phyloP scores from a whole-genome alignment of 2,888 invertebrate genomes.

The Diaphora mendica region DNA sequence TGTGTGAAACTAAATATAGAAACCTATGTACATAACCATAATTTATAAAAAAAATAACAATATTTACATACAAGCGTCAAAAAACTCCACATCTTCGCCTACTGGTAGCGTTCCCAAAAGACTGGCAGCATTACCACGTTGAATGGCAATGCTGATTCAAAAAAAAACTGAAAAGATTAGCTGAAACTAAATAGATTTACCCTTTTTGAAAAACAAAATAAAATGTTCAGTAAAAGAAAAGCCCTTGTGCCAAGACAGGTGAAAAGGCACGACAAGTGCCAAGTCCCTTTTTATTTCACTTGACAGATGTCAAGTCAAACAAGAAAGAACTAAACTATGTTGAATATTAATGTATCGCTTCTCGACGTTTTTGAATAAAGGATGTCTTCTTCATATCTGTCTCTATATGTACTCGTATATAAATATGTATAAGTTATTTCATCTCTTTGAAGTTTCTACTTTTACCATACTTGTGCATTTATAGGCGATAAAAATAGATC shows the following conservation, averaged over 20 bases:
- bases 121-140: no score
- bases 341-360: background rate
- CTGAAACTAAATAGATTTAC: background rate
- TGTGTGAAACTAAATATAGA: no score
- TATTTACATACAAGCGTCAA: no score
- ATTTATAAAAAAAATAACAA: no score
- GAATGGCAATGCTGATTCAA: no score
- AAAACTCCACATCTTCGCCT: no score
- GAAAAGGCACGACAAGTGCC: background rate
- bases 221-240: background rate
- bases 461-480: no score
- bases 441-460: background rate
- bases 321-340: background rate
- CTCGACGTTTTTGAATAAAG: background rate
- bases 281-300: background rate
- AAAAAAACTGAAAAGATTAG: no score
- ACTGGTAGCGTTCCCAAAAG: no score
- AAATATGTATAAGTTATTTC: background rate
- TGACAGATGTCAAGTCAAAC: background rate
- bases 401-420: background rate
- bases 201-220: background rate
- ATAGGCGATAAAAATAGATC: background rate
- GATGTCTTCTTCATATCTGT: background rate
- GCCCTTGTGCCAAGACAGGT: background rate
- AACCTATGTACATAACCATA: no score